Percentiles rank a stretch among this genome's conserved stretches.
phyloP scores from a whole-genome alignment of 2,113 vertebrate genomes.

The Orientallactaga bullata region DNA sequence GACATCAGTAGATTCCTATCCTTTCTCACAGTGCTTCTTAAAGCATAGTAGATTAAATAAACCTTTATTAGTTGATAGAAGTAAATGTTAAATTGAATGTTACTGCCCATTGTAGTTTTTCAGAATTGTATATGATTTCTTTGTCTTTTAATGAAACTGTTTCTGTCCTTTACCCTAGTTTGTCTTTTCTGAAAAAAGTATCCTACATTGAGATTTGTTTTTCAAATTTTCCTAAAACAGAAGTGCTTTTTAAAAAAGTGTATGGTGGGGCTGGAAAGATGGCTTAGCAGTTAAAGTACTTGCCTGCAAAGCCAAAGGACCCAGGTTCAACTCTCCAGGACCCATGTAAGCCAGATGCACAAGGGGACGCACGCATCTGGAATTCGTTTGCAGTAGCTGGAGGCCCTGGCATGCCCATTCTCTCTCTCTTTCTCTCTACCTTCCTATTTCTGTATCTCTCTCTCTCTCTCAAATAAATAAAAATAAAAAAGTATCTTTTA shows the following conservation, averaged over 20 bases:
- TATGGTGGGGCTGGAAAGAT: too few relatives aligned
- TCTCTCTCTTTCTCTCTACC: too few relatives aligned
- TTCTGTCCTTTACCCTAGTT: slow-evolving; percentile 16
- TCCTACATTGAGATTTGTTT: slow-evolving; percentile 48
- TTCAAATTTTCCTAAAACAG: slow-evolving; percentile 43
- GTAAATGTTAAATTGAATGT: neutral
- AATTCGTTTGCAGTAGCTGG: too few relatives aligned
- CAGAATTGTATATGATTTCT: slow-evolving; percentile 41
- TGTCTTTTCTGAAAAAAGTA: slow-evolving; percentile 46
- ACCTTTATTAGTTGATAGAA: slow-evolving; percentile 55
- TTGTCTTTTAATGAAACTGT: slow-evolving; percentile 29
- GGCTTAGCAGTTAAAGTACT: too few relatives aligned
- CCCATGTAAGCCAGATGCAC: too few relatives aligned
- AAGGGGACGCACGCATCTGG: too few relatives aligned
- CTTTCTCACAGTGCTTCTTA: neutral
- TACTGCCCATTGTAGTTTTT: slow-evolving; percentile 58
- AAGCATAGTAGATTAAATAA: slow-evolving; percentile 26
- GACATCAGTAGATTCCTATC: neutral
- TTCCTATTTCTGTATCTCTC: too few relatives aligned
- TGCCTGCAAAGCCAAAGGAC: too few relatives aligned
- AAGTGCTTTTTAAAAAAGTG: neutral
- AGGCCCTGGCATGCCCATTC: too few relatives aligned
- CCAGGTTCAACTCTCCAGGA: too few relatives aligned
- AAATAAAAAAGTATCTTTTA: too few relatives aligned
- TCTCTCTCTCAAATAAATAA: too few relatives aligned